Conservation (phyloP, 2,797 vertebrate genomes). For the Trematomus bernacchii region DNA sequence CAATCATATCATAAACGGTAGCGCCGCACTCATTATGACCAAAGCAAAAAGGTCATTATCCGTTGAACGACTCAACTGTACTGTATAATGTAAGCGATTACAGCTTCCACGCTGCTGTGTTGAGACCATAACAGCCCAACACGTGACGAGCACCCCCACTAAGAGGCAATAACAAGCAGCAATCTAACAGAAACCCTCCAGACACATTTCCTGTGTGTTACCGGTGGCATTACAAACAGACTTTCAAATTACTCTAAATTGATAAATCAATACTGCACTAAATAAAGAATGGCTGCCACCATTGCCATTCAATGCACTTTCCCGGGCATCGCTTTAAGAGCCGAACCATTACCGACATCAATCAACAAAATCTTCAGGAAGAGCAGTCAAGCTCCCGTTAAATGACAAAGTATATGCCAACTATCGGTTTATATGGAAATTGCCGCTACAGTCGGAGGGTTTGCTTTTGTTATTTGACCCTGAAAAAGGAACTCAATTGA, state of each 20-base stretch:
- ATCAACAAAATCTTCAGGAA: slow-evolving; percentile 26
- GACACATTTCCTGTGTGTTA: slow-evolving; percentile 46
- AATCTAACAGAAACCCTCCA: slow-evolving; percentile 15
- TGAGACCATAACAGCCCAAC: slow-evolving; percentile 18
- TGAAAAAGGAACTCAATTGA: slow-evolving; percentile 41
- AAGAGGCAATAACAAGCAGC: slow-evolving; percentile 30
- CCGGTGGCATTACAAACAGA: slow-evolving; percentile 41
- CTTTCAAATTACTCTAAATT: slow-evolving; percentile 36
- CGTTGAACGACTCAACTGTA: slow-evolving; percentile 7
- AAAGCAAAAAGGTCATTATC: slow-evolving; percentile 4
- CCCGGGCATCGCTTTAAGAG: slow-evolving; percentile 12
- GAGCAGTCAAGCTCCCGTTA: slow-evolving; percentile 1
- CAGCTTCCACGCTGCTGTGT: slow-evolving; percentile 18
- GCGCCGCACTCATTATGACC: slow-evolving; percentile 7
- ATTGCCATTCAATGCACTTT: slow-evolving; percentile 42
- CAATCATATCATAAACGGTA: slow-evolving; percentile 32
- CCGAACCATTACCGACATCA: slow-evolving; percentile 15
- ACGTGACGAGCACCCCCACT: neutral
- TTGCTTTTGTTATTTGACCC: slow-evolving; percentile 43
- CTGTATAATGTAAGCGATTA: slow-evolving; percentile 12
- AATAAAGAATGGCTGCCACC: slow-evolving; percentile 42
- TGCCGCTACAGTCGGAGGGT: slow-evolving; percentile 20
- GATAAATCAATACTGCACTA: slow-evolving; percentile 57
- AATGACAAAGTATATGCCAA: slow-evolving; percentile 5
- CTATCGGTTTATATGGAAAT: slow-evolving; percentile 36